Evolutionary conservation across 2,888 invertebrate species (phyloP).

Genomic region (Caenorhabditis sulstoni): DNA sequence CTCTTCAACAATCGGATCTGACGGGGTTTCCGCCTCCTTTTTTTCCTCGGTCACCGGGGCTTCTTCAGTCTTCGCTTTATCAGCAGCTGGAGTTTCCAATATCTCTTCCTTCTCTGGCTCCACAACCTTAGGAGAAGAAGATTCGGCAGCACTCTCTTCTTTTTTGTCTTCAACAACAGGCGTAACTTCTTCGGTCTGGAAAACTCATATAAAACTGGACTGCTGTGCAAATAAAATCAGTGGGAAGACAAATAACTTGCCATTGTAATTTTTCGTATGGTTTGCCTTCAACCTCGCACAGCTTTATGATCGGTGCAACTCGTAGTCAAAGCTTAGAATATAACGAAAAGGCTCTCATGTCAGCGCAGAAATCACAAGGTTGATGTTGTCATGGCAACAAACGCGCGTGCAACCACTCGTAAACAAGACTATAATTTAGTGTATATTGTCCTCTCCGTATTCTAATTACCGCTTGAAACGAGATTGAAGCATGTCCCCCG

Average conservation of each 20-base stretch:
- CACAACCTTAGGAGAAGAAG: constrained; percentile 3
- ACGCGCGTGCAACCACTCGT: constrained; percentile 6
- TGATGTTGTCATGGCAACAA: constrained; percentile 14
- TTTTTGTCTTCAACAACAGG: constrained; percentile 26
- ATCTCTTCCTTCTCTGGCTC: constrained; percentile 17
- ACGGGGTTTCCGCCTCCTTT: constrained; percentile 15
- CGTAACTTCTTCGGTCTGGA: constrained; percentile 22
- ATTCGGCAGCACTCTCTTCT: constrained; percentile 16
- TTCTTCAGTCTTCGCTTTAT: constrained; percentile 4
- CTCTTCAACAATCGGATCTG: constrained; percentile 11
- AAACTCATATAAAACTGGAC: background rate
- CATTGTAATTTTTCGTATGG: constrained; percentile 1
- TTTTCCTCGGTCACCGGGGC: constrained; percentile 16
- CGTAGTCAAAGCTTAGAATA: background rate
- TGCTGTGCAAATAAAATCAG: background rate
- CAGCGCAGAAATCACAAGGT: background rate
- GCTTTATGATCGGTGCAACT: background rate
- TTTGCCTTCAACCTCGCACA: background rate
- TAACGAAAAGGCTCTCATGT: background rate
- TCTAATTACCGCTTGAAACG: background rate
- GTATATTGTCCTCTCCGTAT: constrained; percentile 5
- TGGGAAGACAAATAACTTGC: constrained; percentile 14
- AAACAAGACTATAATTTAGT: constrained; percentile 9
- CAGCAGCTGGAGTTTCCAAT: constrained; percentile 16
- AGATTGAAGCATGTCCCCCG: no score